Evolutionary conservation across 2,888 invertebrate species (phyloP).

Genomic region (Cheilosia vulpina): DNA sequence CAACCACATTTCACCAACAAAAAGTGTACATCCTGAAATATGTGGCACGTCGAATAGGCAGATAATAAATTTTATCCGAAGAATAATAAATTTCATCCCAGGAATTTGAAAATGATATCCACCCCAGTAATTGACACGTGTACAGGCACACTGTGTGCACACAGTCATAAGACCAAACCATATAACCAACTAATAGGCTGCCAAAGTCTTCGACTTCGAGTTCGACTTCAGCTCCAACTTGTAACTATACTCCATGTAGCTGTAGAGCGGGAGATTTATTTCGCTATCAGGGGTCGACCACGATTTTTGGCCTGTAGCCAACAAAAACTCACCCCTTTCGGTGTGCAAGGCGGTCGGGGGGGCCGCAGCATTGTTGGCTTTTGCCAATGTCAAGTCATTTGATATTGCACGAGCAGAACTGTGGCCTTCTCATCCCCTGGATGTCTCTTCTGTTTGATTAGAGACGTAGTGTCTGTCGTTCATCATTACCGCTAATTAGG

Average conservation of each 20-base stretch:
- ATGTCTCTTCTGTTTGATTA: constrained; percentile 54
- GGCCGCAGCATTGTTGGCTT: constrained; percentile 5
- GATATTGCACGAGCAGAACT: constrained; percentile 25
- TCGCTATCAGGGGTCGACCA: constrained; percentile 12
- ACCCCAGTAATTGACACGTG: constrained; percentile 63
- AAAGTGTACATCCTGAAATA: constrained; percentile 31
- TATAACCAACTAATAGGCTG: constrained; percentile 24
- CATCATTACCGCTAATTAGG: constrained; percentile 74
- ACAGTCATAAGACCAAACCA: constrained; percentile 10
- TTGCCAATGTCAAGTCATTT: constrained; percentile 40
- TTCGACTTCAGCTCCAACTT: constrained; percentile 2
- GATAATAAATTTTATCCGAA: constrained; percentile 42
- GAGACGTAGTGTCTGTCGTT: constrained; percentile 72
- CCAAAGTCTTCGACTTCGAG: constrained; percentile 28
- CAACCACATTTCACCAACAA: constrained; percentile 27
- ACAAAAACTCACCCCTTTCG: constrained; percentile 64
- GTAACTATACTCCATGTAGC: too few relatives aligned
- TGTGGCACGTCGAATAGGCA: constrained; percentile 39
- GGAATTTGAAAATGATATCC: constrained; percentile 63
- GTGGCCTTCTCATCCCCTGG: constrained; percentile 1
- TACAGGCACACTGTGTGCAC: constrained; percentile 9
- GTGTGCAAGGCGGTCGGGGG: not conserved
- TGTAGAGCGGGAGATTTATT: constrained; percentile 23
- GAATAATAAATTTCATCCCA: constrained; percentile 48
- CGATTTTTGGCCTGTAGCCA: constrained; percentile 62